Conservation (phyloP, 2,113 vertebrate genomes). For the Telmatochromis bifrenatus region DNA sequence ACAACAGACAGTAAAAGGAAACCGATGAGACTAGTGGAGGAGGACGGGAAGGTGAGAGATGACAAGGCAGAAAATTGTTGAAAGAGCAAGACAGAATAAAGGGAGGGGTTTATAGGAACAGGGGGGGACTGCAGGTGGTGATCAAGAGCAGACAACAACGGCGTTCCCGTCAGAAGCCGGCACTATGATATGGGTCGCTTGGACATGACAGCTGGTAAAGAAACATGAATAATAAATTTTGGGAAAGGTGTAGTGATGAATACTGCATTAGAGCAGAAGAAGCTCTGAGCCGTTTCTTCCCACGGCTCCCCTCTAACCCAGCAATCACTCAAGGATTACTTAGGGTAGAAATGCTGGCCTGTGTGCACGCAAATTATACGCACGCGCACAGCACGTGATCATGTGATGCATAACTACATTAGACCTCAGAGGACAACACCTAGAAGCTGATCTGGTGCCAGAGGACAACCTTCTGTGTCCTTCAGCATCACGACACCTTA, state of each 20-base stretch:
- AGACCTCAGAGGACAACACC: conserved; percentile 20
- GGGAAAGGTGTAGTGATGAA: not conserved
- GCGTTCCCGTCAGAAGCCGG: not conserved
- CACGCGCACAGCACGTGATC: not conserved
- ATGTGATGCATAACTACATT: conserved; percentile 18
- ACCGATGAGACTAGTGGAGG: not conserved
- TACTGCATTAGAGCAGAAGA: not conserved
- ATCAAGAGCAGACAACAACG: not conserved
- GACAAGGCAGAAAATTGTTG: not conserved
- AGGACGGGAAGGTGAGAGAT: not conserved
- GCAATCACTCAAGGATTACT: conserved; percentile 23
- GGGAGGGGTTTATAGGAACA: not conserved
- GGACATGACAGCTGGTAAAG: not conserved
- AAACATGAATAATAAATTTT: conserved; percentile 19
- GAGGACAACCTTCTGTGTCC: conserved; percentile 10
- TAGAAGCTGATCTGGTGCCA: conserved; percentile 38
- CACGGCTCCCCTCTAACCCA: not conserved
- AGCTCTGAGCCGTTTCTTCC: not conserved
- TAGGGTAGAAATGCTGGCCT: not conserved
- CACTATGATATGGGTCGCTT: not conserved
- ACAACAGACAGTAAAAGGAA: not conserved
- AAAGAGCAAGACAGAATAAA: not conserved
- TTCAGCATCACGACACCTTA: conserved; percentile 5
- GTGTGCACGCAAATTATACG: not conserved
- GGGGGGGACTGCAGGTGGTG: not conserved